A percentile compares a stretch with the other conserved stretches of the same genome.
These are phyloP conservation scores for Dendrophyllia cribrosa DNA, from an alignment of 64 coral and sea anemone species.

Conservation along the genomic window DNA sequence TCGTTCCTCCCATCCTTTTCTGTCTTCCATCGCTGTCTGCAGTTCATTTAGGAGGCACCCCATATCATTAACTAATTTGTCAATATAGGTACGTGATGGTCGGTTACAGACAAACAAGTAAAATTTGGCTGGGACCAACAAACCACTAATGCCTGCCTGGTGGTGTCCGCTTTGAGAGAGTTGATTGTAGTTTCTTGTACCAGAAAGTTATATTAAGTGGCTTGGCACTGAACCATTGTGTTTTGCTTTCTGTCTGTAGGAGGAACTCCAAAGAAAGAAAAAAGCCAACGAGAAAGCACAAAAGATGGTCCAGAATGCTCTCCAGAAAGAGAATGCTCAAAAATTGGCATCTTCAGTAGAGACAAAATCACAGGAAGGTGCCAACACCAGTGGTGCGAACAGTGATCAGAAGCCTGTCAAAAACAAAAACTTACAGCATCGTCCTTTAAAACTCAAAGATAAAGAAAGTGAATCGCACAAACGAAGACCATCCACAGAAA, in stretches of 20 bases:
- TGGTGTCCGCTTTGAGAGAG: too few relatives aligned
- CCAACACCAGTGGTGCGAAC: neutral
- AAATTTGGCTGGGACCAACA: too few relatives aligned
- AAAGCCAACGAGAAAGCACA: constrained; percentile 40
- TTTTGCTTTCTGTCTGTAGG: neutral
- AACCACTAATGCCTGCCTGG: too few relatives aligned
- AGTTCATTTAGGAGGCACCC: too few relatives aligned
- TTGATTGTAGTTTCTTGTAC: too few relatives aligned
- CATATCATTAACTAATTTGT: too few relatives aligned
- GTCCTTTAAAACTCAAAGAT: constrained; percentile 75
- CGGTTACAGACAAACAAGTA: too few relatives aligned
- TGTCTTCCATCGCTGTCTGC: too few relatives aligned
- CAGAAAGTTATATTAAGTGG: too few relatives aligned
- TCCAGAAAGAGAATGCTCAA: constrained; percentile 1
- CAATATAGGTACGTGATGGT: too few relatives aligned
- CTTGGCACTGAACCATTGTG: neutral
- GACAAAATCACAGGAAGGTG: neutral
- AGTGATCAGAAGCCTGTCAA: constrained; percentile 15
- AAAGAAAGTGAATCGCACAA: constrained; percentile 34
- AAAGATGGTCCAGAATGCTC: constrained; percentile 33
- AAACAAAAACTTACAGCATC: constrained; percentile 52
- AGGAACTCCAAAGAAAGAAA: constrained; percentile 13
- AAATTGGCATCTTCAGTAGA: neutral
- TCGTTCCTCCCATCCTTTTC: too few relatives aligned
- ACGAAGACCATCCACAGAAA: constrained; percentile 39